Evolutionary conservation across 2,888 invertebrate species (phyloP).

Genomic region (Byasa hedistus): DNA sequence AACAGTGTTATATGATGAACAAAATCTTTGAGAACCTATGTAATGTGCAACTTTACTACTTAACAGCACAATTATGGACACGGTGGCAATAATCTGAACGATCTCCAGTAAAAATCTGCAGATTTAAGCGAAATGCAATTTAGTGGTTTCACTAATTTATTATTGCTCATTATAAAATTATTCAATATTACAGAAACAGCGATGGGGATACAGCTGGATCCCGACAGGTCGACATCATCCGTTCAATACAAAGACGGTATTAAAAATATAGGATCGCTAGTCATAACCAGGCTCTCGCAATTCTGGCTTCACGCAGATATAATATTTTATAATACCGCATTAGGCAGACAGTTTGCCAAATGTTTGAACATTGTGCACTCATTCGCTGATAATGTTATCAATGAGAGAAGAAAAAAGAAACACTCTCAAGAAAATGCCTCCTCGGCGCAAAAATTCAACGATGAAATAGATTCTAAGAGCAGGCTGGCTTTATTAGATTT

Average conservation of each 20-base stretch:
- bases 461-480: constrained; percentile 53
- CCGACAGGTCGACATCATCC: constrained; percentile 56
- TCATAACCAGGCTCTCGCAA: constrained; percentile 51
- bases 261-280: constrained; percentile 53
- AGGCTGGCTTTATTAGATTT: constrained; percentile 84
- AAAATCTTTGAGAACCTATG: too few species aligned
- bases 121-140: too few species aligned
- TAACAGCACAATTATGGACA: too few species aligned
- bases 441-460: neutral
- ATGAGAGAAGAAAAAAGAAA: constrained; percentile 56
- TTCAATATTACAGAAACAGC: constrained; percentile 70
- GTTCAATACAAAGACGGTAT: constrained; percentile 76
- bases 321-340: constrained; percentile 66
- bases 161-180: too few species aligned
- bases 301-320: constrained; percentile 81
- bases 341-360: constrained; percentile 70
- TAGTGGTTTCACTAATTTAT: too few species aligned
- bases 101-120: too few species aligned
- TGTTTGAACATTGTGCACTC: constrained; percentile 70
- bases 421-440: constrained; percentile 15
- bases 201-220: constrained; percentile 81
- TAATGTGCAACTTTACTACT: too few species aligned
- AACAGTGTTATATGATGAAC: too few species aligned
- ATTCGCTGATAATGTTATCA: constrained; percentile 79
- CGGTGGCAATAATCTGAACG: too few species aligned